These are phyloP conservation scores for Gnathonemus echidnorhynchus DNA, from an alignment of 2,113 vertebrate genomes.

Conservation along the genomic window DNA sequence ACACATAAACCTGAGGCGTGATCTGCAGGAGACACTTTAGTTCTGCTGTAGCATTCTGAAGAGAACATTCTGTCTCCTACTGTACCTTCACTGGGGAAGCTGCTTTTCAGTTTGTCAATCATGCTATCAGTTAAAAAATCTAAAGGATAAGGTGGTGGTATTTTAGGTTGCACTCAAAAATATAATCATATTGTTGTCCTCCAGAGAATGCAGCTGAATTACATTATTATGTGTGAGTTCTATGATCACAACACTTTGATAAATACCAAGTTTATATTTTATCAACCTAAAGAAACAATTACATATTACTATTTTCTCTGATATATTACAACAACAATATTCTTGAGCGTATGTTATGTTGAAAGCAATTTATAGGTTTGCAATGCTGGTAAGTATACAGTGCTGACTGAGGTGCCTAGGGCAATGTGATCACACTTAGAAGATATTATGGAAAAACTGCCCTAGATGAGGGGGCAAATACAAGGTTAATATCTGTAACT, in stretches of 20 bases:
- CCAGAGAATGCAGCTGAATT: background rate
- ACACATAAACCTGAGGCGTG: background rate
- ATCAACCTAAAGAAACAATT: background rate
- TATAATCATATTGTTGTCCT: background rate
- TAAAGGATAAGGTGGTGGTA: background rate
- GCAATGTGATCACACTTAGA: background rate
- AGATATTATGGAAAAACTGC: background rate
- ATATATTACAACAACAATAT: background rate
- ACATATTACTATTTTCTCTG: background rate
- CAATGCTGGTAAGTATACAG: background rate
- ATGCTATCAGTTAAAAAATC: background rate
- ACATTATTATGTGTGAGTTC: background rate
- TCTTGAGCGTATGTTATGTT: background rate
- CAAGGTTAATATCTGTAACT: background rate
- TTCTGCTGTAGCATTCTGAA: background rate
- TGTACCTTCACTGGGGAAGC: background rate
- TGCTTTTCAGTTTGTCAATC: background rate
- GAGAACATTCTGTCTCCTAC: background rate
- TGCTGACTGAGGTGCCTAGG: background rate
- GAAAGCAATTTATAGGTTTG: background rate
- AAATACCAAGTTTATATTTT: background rate
- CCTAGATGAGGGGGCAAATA: background rate
- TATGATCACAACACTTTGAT: background rate
- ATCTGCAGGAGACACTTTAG: background rate
- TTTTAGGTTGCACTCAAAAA: background rate